Evolutionary conservation across 1,140 invertebrate species (phyloP), one percentile per base, ranked within the genome.

Genomic region (Drosophila littoralis): DNA sequence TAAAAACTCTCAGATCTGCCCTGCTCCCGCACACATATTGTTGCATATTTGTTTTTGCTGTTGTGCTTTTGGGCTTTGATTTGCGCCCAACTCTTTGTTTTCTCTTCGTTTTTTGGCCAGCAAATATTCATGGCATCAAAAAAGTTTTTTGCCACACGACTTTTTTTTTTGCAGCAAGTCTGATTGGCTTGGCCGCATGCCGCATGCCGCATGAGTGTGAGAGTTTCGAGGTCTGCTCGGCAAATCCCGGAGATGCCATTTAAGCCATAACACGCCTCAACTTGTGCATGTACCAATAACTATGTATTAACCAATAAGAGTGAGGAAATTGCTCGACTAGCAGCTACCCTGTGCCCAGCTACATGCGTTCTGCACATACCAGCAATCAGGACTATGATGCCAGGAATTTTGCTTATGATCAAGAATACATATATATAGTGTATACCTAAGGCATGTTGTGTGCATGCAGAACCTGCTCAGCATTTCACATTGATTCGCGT

Each of bases 91-190:
- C 7, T 46, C 9, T 10, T 17, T 2, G 3, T 28, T 5, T 28
- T 28, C 22, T 28, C 22, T 28, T 28, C 4, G 22, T 17, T 46
- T 3, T 54, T 35, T 54, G 35, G 6, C 35, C 32, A 55, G 17
- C 35, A 51, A 65, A 66, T 46, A 66, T 66, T 66, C 63, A 66
- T 57, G 63, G 40, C 48, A 17, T 8, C 4, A n/a, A 17, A 22
- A 65, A 66, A 45, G 13, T 64, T 52, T 38, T 32, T 13, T 32
- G 13, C 10, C 17, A 28, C 15, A 33, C 3, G n/a, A 33, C 13
- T 9, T 17, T 8, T 48, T 12, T 42, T 55, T 66, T 43, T 57
- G 13, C 7, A 33, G 3, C 32, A 64, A 33, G 22, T 51, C 17
- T 42, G 48, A 42, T 64, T 52, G 32, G 7, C 17, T 17, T 17